These are phyloP conservation scores for Apostichopus parvimensis DNA, from an alignment of 35 echinoderm and acorn worm species.

Conservation along the genomic window DNA sequence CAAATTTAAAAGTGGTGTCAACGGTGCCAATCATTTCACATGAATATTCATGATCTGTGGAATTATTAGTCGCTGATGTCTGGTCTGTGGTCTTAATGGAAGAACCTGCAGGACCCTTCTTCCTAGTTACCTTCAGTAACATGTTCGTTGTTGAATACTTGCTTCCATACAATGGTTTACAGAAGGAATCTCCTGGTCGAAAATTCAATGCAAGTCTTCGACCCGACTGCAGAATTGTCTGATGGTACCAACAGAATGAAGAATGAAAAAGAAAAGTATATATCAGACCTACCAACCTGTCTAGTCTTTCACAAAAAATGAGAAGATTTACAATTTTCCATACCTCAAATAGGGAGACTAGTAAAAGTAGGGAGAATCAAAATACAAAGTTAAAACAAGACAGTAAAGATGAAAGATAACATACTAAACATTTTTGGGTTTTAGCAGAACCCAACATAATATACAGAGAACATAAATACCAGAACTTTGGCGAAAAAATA, in stretches of 20 bases:
- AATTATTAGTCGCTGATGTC: neutral
- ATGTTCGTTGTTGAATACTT: slow-evolving; percentile 55
- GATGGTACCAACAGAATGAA: neutral
- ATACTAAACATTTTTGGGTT: too few species aligned
- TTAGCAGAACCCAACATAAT: too few species aligned
- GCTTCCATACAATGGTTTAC: slow-evolving; percentile 29
- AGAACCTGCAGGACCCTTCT: neutral
- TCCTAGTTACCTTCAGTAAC: slow-evolving; percentile 34
- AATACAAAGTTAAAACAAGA: too few species aligned
- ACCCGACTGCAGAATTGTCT: neutral
- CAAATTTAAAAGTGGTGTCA: slow-evolving; percentile 40
- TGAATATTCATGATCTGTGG: slow-evolving; percentile 15
- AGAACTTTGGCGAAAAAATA: too few species aligned
- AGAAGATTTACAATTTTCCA: too few species aligned
- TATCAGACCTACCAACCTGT: too few species aligned
- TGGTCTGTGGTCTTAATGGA: neutral
- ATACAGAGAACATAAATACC: too few species aligned
- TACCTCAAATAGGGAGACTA: too few species aligned
- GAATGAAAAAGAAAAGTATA: too few species aligned
- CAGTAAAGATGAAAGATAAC: too few species aligned
- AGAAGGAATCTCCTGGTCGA: slow-evolving; percentile 39
- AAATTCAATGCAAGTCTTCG: slow-evolving; percentile 33
- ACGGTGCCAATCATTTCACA: slow-evolving; percentile 36
- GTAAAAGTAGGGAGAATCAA: too few species aligned
- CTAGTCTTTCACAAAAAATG: too few species aligned